phyloP scores from a whole-genome alignment of 2,888 invertebrate genomes.

The Galerucella calmariensis region DNA sequence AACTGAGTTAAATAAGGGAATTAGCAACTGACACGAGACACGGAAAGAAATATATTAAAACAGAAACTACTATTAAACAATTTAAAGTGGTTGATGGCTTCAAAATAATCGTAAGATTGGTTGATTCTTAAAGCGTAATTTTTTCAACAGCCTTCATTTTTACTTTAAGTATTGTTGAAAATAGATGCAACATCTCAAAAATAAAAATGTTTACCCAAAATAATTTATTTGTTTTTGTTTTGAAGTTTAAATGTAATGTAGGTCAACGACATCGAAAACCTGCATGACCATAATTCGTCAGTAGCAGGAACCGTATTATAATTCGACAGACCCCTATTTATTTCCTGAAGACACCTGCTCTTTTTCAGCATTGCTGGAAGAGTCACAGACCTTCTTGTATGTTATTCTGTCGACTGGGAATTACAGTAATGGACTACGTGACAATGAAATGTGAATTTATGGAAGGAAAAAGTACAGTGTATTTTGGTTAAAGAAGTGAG shows the following conservation, averaged over 20 bases:
- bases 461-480: neutral
- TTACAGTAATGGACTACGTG: neutral
- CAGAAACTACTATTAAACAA: neutral
- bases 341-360: constrained; percentile 31
- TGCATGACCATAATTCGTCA: constrained; percentile 10
- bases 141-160: neutral
- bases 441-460: neutral
- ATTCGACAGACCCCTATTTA: constrained; percentile 20
- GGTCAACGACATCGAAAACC: constrained; percentile 19
- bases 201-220: no score
- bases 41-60: neutral
- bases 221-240: no score
- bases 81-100: neutral
- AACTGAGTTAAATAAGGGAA: neutral
- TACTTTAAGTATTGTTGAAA: neutral
- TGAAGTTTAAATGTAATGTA: neutral
- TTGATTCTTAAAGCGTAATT: neutral
- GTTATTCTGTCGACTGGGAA: neutral
- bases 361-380: constrained; percentile 29
- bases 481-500: no score
- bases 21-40: neutral
- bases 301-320: constrained; percentile 18
- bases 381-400: constrained; percentile 25
- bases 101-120: neutral
- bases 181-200: no score